These are phyloP conservation scores for Regulus satrapa DNA, from an alignment of 2,113 vertebrate species.

Conservation along the genomic window DNA sequence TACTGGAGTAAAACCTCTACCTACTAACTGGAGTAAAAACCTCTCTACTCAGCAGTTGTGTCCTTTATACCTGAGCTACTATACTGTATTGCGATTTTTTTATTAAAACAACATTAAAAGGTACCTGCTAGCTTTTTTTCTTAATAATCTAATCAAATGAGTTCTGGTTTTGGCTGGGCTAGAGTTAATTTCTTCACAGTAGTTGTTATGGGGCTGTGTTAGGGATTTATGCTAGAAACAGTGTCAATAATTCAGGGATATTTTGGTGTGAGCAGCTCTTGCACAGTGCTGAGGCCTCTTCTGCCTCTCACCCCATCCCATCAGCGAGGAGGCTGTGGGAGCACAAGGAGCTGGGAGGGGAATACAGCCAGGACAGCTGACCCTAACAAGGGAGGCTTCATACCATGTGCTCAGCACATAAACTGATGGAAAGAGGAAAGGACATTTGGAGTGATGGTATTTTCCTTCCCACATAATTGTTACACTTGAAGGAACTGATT, in stretches of 20 bases:
- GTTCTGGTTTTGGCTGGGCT: background rate
- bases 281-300: background rate
- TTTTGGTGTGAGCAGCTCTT: background rate
- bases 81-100: background rate
- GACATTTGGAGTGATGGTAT: background rate
- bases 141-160: background rate
- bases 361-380: background rate
- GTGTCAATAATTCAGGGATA: rapidly evolving
- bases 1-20: too few species aligned
- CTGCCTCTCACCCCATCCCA: background rate
- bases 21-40: background rate
- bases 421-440: background rate
- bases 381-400: rapidly evolving
- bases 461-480: background rate
- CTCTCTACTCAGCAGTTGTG: background rate
- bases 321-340: rapidly evolving
- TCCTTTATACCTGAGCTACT: background rate
- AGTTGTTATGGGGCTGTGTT: background rate
- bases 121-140: background rate
- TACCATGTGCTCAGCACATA: background rate
- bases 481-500: rapidly evolving
- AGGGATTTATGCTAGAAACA: background rate
- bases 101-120: background rate
- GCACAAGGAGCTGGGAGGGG: background rate
- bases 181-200: background rate